phyloP scores from a whole-genome alignment of 2,113 vertebrate genomes.

The Dasypus novemcinctus region DNA sequence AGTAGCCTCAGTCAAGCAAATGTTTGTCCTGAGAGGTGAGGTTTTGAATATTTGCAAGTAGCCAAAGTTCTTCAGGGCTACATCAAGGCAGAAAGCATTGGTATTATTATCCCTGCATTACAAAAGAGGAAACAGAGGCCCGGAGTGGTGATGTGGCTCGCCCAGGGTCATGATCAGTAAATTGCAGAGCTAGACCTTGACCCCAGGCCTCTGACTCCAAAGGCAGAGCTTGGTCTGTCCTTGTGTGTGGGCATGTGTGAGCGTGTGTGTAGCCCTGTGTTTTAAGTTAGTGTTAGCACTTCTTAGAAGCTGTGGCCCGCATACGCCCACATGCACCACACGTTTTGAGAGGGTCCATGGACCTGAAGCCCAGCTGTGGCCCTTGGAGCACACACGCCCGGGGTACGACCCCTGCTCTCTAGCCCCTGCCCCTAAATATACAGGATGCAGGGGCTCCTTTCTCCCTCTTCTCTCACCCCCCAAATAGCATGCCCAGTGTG shows the following conservation, averaged over 20 bases:
- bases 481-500: neutral
- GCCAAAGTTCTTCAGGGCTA: no score
- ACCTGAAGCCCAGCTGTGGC: neutral
- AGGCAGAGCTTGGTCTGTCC: neutral
- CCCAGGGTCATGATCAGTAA: neutral
- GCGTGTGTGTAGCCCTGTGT: neutral
- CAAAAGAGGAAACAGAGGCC: neutral
- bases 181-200: neutral
- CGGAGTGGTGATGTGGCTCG: neutral
- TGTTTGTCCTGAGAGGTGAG: neutral
- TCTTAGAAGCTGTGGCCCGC: neutral
- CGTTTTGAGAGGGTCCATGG: neutral
- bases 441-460: neutral
- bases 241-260: neutral
- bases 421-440: neutral
- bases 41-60: neutral
- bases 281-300: neutral
- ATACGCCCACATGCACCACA: neutral
- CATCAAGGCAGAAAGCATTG: neutral
- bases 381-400: neutral
- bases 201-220: neutral
- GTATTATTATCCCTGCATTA: neutral
- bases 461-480: no score
- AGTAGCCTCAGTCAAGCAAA: no score
- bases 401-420: neutral